Base-by-base conservation (phyloP, 1,140 invertebrate genomes). In the Tenebrio molitor region DNA sequence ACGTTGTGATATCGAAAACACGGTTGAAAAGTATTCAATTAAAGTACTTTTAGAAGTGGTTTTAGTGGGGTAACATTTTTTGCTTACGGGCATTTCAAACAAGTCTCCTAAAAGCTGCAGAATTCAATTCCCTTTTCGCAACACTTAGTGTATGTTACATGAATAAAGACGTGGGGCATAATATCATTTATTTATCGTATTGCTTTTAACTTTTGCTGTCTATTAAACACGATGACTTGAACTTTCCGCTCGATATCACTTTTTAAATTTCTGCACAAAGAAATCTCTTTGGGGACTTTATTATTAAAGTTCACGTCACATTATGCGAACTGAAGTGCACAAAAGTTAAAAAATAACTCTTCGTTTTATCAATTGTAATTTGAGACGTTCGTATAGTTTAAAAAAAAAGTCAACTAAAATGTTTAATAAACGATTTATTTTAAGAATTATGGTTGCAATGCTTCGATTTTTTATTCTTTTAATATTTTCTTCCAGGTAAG, bases 21-120 rank as follows among this genome's bases (percentile, higher is more conserved):
- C 64, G 42, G 64, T 66, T 66, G 64, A 66, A 42, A 66, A 66
- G 64, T 66, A 66, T 66, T 66, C 64, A 66, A 66, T 66, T 66
- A 66, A 66, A 66, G 64, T 66, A 46, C 64, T 66, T 66, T 66
- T 25, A 66, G 25, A 42, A 66, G 64, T 66, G 64, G 64, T 66
- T 66, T 41, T 42, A 46, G 64, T 46, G 21, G 42, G 39, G 36
- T 66, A 29, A 53, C 21, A 25, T 66, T 66, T 66, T 66, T 66
- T 66, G 64, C 64, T 42, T 46, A 46, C 42, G 42, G 64, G 14
- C n/a, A 46, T 46, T 39, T 66, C 42, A 65, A 65, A 65, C 34
- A 42, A 33, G 16, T 46, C 64, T 29, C 42, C 23, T 66, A 42
- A 66, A 66, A 66, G 64, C 64, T 29, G 42, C 36, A 46, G 17